Evolutionary conservation across 1,140 invertebrate species (phyloP), one percentile per base, ranked within the genome.

Genomic region (Drosophila kikkawai): DNA sequence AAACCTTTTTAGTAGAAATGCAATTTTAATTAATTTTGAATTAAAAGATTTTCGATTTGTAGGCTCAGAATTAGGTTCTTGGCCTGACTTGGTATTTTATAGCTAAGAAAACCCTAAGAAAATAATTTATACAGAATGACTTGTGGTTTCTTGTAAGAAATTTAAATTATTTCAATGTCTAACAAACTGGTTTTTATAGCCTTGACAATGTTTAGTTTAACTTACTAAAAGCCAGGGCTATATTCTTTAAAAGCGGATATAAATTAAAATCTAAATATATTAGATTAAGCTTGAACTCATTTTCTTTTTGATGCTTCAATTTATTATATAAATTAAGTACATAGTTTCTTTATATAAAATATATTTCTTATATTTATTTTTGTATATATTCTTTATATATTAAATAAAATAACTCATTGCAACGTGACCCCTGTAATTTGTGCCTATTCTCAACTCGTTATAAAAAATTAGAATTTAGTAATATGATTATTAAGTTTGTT

Each of bases 51-150:
- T 7, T 7, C 6, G 17, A 11, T 12, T 1, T 19, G 11, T 12
- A 5, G 9, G 2, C 9, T 6, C 2, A 12, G 9, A 17, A 19
- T 7, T 34, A 7, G 0, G 29, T 51, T 51, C 11, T 51, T 19
- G 4, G 3, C 9, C 13, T 17, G n/a, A 34, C 8, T 34, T 9
- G 4, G 5, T 13, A 5, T 53, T 7, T 51, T 7, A 7, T 17
- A 17, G 7, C 29, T 8, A 36, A 36, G 32, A 15, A 26, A 26
- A 2, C 2, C 22, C 2, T 53, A 19, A 53, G 17, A 22, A 4
- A 15, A 22, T 55, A 55, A 55, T 37, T 37, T 55, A 55, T 55
- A 37, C 51, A 22, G 51, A 55, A 15, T 55, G 51, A 37, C 34
- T 55, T 22, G 34, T 4, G 4, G 6, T 15, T 55, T 55, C 3